Base-by-base conservation (phyloP, 1,140 invertebrate genomes). In the Drosophila sp. region DNA sequence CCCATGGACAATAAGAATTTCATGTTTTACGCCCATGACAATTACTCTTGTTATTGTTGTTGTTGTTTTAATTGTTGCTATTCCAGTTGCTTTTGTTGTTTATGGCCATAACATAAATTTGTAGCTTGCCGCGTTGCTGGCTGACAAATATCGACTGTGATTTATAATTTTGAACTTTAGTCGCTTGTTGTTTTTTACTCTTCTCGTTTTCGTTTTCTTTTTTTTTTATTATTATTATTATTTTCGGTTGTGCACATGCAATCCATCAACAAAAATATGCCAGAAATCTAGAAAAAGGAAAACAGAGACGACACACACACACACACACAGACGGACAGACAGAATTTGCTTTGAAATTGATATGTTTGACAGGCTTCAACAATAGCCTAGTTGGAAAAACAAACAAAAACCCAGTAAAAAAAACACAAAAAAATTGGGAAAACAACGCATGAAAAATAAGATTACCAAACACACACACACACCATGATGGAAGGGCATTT, bases 361-460 rank as follows among this genome's bases (percentile, higher is more conserved):
- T 85, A 86, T 82, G 71, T 85, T 85, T 85, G 81, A 86, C 81
- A 85, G 78, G 79, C 80, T 85, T 70, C 79, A 74, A 79, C 58
- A 75, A 55, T 41, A 57, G 54, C 23, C 44, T 47, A 63, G 66
- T 41, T 47, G 44, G 27, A 30, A 64, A 67, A 74, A 69, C 57
- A 79, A 70, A 77, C 55, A 64, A 41, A 61, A 61, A 62, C 29
- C 41, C n/a, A 29, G 33, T 63, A 73, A 72, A 66, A 61, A 58
- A 50, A 76, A 82, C 74, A 64, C 23, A 27, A 2, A 66, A n/a
- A n/a, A 27, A 41, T 25, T 47, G 32, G 41, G 11, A 30, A 41
- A n/a, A 41, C 7, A 17, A 38, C 38, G 3, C 35, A 61, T 33
- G 29, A 32, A 57, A 57, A 57, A 57, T 57, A 32, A 50, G 23